Percentiles rank a stretch among this genome's conserved stretches.
Evolutionary conservation across 2,113 vertebrate species (phyloP).

Genomic region (Mustela nigripes): DNA sequence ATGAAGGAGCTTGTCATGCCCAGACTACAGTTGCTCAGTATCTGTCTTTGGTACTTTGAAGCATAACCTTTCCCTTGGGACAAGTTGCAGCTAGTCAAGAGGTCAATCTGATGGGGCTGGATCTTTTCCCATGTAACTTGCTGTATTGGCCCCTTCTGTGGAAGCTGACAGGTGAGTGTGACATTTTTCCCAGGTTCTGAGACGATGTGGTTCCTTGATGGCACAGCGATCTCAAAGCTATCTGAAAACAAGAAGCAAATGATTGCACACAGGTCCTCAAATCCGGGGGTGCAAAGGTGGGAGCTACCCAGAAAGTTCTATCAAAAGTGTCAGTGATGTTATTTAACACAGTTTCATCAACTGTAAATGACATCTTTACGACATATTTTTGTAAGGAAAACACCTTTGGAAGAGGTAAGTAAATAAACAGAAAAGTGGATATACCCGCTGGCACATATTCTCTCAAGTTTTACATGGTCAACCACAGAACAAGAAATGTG

Average conservation of each 20-base stretch:
- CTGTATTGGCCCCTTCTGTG: slow-evolving; percentile 70
- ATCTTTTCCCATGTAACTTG: slow-evolving; percentile 88
- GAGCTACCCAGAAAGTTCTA: neutral
- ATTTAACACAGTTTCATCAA: neutral
- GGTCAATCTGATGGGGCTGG: slow-evolving; percentile 78
- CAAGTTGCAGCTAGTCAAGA: slow-evolving; percentile 83
- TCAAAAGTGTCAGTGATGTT: neutral
- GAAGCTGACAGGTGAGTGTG: slow-evolving; percentile 85
- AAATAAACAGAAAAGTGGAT: neutral
- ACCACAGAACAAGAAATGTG: neutral
- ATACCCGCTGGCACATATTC: neutral
- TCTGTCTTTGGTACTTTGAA: slow-evolving; percentile 84
- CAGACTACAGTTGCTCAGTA: slow-evolving; percentile 80
- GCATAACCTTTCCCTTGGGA: slow-evolving; percentile 75
- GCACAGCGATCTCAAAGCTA: slow-evolving; percentile 66
- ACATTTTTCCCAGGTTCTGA: slow-evolving; percentile 81
- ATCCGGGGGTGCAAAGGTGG: neutral
- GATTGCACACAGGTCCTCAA: neutral
- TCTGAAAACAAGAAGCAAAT: slow-evolving; percentile 78
- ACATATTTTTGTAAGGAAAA: neutral
- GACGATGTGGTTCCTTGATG: slow-evolving; percentile 37
- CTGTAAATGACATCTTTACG: neutral
- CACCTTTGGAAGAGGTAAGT: neutral
- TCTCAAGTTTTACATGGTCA: neutral
- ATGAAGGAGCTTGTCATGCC: slow-evolving; percentile 74